Evolutionary conservation across 1,140 invertebrate genomes (phyloP).

Genomic region (Acarapis woodi): DNA sequence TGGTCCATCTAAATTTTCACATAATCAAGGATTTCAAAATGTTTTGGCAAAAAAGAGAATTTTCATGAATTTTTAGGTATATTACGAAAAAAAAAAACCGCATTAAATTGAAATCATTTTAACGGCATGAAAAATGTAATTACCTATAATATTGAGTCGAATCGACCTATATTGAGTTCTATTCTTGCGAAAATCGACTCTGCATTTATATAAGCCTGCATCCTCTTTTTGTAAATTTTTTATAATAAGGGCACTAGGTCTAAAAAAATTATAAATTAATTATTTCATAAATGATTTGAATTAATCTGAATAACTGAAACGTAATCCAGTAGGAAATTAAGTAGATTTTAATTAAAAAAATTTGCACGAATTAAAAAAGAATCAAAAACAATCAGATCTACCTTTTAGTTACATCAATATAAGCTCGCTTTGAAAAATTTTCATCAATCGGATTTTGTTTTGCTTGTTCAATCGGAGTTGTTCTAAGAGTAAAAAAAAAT

Average conservation of each 20-base stretch:
- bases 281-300: no score
- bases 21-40: neutral
- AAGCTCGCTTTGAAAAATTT: conserved; percentile 11
- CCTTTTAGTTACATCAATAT: conserved; percentile 11
- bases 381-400: no score
- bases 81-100: neutral
- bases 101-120: neutral
- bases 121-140: conserved; percentile 22
- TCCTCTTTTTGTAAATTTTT: conserved; percentile 20
- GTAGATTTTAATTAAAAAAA: no score
- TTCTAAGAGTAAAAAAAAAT: conserved; percentile 10
- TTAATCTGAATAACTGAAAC: no score
- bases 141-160: conserved; percentile 57
- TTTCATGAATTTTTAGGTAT: neutral
- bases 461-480: conserved; percentile 9
- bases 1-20: conserved; percentile 35
- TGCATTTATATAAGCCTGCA: conserved; percentile 48
- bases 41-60: neutral
- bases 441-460: conserved; percentile 11
- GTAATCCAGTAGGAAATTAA: no score
- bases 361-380: no score
- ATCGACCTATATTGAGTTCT: conserved; percentile 56
- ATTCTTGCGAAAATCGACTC: conserved; percentile 54
- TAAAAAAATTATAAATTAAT: no score
- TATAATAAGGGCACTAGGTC: no score